Percentiles rank a stretch among this genome's conserved stretches.
phyloP scores from a whole-genome alignment of 1,140 invertebrate genomes.

The Magallana gigas region DNA sequence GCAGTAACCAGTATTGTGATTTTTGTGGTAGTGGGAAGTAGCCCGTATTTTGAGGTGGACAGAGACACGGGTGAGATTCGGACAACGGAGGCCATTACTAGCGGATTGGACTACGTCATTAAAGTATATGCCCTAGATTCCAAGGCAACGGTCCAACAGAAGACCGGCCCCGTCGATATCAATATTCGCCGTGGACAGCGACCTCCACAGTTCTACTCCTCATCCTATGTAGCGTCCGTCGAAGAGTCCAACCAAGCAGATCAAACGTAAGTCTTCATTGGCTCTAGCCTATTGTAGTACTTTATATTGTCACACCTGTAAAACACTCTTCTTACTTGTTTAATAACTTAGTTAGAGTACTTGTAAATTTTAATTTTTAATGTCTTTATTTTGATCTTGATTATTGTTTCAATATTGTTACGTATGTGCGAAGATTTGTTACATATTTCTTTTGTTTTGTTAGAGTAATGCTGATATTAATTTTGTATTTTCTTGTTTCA shows the following conservation, averaged over 20 bases:
- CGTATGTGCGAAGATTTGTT: no score
- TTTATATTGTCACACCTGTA: no score
- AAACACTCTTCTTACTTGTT: no score
- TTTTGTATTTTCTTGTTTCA: no score
- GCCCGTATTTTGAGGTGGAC: conserved; percentile 43
- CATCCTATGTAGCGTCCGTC: conserved; percentile 36
- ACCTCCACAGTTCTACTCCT: conserved; percentile 42
- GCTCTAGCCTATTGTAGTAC: no score
- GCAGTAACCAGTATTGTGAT: background rate
- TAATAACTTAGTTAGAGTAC: no score
- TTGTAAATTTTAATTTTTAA: no score
- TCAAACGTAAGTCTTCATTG: conserved; percentile 41
- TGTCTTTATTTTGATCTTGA: no score
- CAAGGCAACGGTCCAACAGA: conserved; percentile 30
- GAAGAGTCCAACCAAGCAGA: conserved; percentile 31
- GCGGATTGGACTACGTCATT: conserved; percentile 2
- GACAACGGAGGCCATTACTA: conserved; percentile 32
- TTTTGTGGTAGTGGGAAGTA: conserved; percentile 22
- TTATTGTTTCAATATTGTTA: no score
- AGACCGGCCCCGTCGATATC: background rate
- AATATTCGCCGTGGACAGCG: conserved; percentile 12
- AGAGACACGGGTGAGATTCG: conserved; percentile 18
- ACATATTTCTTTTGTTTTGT: no score
- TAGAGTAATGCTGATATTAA: no score
- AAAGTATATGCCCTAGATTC: conserved; percentile 43